Conservation (phyloP, 2,888 invertebrate genomes). For the Seladonia tumulorum region DNA sequence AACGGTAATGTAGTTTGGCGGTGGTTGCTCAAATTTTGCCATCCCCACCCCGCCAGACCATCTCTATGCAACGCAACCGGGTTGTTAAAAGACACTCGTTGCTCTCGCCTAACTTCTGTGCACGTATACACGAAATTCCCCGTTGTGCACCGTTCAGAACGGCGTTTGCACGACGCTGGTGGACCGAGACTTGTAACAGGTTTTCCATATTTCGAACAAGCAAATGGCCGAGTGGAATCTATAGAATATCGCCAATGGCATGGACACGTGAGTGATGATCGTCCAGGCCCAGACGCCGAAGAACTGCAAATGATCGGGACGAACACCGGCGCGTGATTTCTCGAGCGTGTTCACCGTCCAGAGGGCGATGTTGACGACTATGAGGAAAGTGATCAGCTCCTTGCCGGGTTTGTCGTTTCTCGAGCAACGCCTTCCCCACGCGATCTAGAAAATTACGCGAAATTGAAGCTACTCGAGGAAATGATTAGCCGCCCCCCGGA, state of each 20-base stretch:
- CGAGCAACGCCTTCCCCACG: conserved; percentile 90
- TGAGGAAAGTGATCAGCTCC: conserved; percentile 93
- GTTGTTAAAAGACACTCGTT: not conserved
- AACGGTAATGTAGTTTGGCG: not conserved
- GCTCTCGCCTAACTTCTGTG: not conserved
- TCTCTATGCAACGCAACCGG: not conserved
- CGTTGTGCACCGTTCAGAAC: conserved; percentile 3
- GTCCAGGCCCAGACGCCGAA: conserved; percentile 96
- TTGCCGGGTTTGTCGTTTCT: conserved; percentile 92
- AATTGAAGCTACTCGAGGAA: not conserved
- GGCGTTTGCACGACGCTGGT: conserved; percentile 38
- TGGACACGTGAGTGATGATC: conserved; percentile 94
- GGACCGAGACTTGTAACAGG: conserved; percentile 91
- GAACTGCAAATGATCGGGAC: conserved; percentile 92
- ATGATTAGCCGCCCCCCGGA: no score
- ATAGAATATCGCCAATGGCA: conserved; percentile 95
- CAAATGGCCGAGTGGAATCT: conserved; percentile 96
- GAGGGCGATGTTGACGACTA: conserved; percentile 93
- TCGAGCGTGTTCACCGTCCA: conserved; percentile 95
- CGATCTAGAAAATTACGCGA: conserved; percentile 81
- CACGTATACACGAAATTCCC: not conserved
- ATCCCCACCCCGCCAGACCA: not conserved
- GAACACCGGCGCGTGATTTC: conserved; percentile 92
- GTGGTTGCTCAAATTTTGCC: not conserved
- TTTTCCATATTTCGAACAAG: conserved; percentile 96